Percentiles rank a stretch among this genome's conserved stretches.
These are phyloP conservation scores for Eilema depressum DNA, from an alignment of 2,888 invertebrate genomes.

Conservation along the genomic window DNA sequence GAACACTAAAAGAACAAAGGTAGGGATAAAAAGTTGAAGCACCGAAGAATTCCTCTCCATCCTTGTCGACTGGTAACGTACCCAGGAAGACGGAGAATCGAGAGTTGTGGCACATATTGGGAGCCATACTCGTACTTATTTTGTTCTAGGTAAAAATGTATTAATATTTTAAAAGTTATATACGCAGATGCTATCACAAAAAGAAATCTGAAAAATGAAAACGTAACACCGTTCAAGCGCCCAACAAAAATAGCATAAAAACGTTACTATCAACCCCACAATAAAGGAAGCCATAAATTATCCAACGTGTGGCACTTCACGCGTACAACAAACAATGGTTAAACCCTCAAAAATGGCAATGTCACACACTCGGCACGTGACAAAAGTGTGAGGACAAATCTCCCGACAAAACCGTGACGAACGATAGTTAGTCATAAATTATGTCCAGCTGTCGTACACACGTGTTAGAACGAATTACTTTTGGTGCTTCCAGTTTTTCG, in stretches of 20 bases:
- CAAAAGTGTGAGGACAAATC: constrained; percentile 43
- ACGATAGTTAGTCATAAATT: constrained; percentile 29
- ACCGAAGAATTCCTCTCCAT: too few relatives aligned
- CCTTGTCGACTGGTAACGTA: too few relatives aligned
- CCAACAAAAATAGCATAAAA: constrained; percentile 16
- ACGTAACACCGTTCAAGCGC: background rate
- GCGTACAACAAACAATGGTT: constrained; percentile 34
- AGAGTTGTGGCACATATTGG: too few relatives aligned
- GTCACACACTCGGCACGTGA: constrained; percentile 41
- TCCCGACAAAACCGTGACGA: constrained; percentile 25
- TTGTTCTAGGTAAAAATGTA: background rate
- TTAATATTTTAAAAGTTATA: background rate
- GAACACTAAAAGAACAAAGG: too few relatives aligned
- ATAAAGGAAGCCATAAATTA: constrained; percentile 33
- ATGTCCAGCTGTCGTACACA: constrained; percentile 22
- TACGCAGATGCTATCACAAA: background rate
- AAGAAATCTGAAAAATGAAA: background rate
- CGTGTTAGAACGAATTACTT: constrained; percentile 16
- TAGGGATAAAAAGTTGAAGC: too few relatives aligned
- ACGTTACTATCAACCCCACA: constrained; percentile 18
- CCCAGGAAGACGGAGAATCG: too few relatives aligned
- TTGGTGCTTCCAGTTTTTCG: background rate
- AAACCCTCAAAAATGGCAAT: constrained; percentile 37
- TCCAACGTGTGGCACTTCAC: constrained; percentile 26
- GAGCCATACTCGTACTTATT: too few relatives aligned